Base-by-base conservation (phyloP, 2,113 vertebrate species). In the Lepus europaeus region DNA sequence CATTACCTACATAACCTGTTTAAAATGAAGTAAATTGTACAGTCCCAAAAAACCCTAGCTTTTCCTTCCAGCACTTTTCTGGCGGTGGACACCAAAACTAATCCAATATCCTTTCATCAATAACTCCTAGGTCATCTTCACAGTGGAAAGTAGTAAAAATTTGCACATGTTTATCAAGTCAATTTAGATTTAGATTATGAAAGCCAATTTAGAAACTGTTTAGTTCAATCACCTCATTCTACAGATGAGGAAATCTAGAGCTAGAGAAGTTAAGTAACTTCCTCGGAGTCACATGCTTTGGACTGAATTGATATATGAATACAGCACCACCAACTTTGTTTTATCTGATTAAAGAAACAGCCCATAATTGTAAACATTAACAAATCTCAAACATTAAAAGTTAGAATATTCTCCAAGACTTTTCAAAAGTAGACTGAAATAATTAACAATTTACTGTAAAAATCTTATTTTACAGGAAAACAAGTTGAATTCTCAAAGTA, bases 381-480 rank as follows among this genome's bases (percentile, higher is more conserved):
- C 49, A 84, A 93, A 92, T 16, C 79, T 74, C 19, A 77, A 61
- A 81, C 25, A 93, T 81, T 95, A 85, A 96, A 81, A 88, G 51
- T 29, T n/a, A 69, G 45, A 61, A 70, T 66, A 66, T 36, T 63
- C 56, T 96, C 49, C 73, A 89, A 19, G 91, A 81, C 27, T 93
- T 90, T 92, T 85, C 84, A 72, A 45, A 87, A 90, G 17, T 81
- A 92, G 61, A 69, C 33, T 83, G n/a, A 95, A 94, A 89, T 82
- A 96, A 96, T 80, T 94, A 81, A 36, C n/a, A n/a, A 89, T 76
- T 93, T 77, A 89, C 13, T 64, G 31, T 76, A 88, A 83, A 59
- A 73, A 39, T 80, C 45, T 94, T 59, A 91, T 79, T 89, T 94
- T 90, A 94, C 17, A 69, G n/a, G 87, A 94, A 96, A 97, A 70